Base-by-base conservation (phyloP, 2,888 invertebrate species). In the Drosophila mulleri region DNA sequence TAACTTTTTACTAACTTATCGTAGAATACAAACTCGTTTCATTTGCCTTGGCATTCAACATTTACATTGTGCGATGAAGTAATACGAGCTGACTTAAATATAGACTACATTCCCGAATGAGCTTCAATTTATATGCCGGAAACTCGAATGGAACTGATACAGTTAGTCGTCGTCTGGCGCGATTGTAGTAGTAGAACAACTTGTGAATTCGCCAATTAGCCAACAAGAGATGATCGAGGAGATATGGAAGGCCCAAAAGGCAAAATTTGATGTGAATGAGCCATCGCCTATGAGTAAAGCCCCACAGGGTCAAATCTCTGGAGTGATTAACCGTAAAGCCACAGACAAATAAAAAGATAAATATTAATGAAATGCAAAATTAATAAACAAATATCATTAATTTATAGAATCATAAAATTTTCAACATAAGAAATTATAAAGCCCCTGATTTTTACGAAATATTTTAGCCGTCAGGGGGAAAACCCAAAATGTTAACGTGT, bases 51-150 rank as follows among this genome's bases (percentile, higher is more conserved):
- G 69, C 69, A 76, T 78, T 69, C 56, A 68, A 62, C 48, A 62
- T 32, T 62, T 54, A n/a, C 20, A 18, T 62, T 65, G 47, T 63
- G 26, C 44, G 75, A 83, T 86, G 80, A 86, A 87, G 82, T 88
- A 82, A 86, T 86, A 82, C 60, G 60, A 70, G 58, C 67, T 64
- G 54, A 68, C 70, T 78, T 81, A 20, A 72, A 74, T 67, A 37
- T 67, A n/a, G 61, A 56, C 54, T 74, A 72, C 37, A 67, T 65
- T 64, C 67, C 41, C 50, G 56, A 62, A 50, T 75, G 70, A 59
- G 67, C 71, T 70, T 72, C 73, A 58, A 81, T 80, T 80, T 75
- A 74, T 75, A 74, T 78, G 86, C 84, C 86, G 86, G 89, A 89
- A 87, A 84, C 66, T 58, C 53, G 23, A 16, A 7, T 23, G 32